Percentiles rank a stretch among this genome's conserved stretches.
Evolutionary conservation across 2,797 vertebrate species (phyloP).

Genomic region (Nannoperca australis): DNA sequence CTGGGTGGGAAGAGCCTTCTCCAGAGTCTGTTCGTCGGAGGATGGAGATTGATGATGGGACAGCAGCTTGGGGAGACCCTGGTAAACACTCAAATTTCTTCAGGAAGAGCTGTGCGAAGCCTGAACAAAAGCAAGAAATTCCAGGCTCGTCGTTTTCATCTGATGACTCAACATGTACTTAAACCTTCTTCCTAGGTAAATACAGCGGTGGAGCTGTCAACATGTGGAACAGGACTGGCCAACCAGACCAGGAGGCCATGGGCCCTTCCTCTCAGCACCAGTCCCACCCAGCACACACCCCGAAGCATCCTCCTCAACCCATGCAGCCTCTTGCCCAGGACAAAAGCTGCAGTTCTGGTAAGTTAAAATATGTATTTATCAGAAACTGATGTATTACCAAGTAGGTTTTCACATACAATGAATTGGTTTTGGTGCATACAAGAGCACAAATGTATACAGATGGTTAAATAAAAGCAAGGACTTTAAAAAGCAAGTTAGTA

Average conservation of each 20-base stretch:
- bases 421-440: no score
- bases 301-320: constrained; percentile 67
- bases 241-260: constrained; percentile 87
- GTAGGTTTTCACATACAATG: no score
- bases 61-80: constrained; percentile 97
- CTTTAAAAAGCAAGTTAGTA: no score
- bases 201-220: constrained; percentile 91
- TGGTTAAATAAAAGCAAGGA: no score
- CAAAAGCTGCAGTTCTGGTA: constrained; percentile 66
- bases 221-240: constrained; percentile 94
- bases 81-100: constrained; percentile 79
- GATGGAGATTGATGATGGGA: constrained; percentile 98
- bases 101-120: background rate
- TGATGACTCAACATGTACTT: background rate
- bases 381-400: no score
- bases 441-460: no score
- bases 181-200: constrained; percentile 83
- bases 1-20: constrained; percentile 98
- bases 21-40: constrained; percentile 95
- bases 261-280: constrained; percentile 78
- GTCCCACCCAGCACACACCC: constrained; percentile 67
- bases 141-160: background rate
- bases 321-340: constrained; percentile 72
- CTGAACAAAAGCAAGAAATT: background rate
- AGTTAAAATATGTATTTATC: constrained; percentile 51